Evolutionary conservation across 1,140 invertebrate genomes (phyloP).

Genomic region (Brachionus asplanchnoidis): DNA sequence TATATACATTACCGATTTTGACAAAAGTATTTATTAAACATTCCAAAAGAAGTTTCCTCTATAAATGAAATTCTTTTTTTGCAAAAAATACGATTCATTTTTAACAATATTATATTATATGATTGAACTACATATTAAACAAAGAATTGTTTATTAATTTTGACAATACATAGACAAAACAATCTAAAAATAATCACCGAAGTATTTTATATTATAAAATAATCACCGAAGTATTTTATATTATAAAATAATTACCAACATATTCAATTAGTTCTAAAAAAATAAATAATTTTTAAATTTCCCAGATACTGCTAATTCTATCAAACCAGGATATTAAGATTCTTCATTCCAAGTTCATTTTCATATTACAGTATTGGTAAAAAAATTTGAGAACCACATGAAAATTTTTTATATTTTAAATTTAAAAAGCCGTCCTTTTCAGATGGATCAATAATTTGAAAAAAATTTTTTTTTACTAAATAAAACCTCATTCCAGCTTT

Average conservation of each 20-base stretch:
- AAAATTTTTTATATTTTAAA: no score
- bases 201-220: background rate
- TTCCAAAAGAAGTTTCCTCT: background rate
- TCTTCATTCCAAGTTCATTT: no score
- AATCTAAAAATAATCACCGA: background rate
- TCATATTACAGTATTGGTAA: no score
- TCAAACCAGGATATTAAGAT: background rate
- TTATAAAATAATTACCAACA: background rate
- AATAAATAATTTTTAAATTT: slow-evolving; percentile 27
- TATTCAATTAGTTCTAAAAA: background rate
- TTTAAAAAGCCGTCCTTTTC: no score
- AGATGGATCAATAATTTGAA: no score
- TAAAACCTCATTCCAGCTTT: no score
- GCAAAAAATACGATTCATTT: background rate
- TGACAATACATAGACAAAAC: background rate
- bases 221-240: background rate
- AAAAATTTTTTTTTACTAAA: no score
- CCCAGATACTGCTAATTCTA: background rate
- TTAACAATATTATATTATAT: slow-evolving; percentile 23
- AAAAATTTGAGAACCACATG: no score
- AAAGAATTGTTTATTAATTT: slow-evolving; percentile 22
- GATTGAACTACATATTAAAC: slow-evolving; percentile 30
- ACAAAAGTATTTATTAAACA: slow-evolving; percentile 8
- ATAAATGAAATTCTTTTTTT: background rate
- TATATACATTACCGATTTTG: slow-evolving; percentile 22